A percentile compares a stretch with the other conserved stretches of the same genome.
These are phyloP conservation scores for Xestia xanthographa DNA, from an alignment of 2,888 invertebrate species.

Conservation along the genomic window DNA sequence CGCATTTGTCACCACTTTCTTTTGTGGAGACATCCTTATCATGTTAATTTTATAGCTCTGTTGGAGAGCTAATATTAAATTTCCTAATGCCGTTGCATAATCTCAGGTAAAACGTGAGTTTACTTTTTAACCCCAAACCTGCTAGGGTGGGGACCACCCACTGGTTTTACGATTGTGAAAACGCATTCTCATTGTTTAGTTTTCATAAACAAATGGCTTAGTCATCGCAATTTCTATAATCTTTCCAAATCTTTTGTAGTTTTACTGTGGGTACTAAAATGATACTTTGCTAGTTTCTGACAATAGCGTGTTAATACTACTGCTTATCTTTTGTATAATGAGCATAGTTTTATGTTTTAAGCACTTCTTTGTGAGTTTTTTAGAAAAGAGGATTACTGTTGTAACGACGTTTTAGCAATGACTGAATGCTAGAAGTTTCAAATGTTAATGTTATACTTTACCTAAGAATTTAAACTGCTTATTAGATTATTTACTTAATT, in stretches of 20 bases:
- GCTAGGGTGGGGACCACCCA: constrained; percentile 74
- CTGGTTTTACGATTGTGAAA: constrained; percentile 70
- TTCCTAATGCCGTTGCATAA: constrained; percentile 48
- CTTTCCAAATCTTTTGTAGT: constrained; percentile 66
- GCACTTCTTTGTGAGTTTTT: constrained; percentile 30
- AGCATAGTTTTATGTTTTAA: constrained; percentile 30
- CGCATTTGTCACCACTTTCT: constrained; percentile 46
- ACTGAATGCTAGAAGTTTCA: constrained; percentile 19
- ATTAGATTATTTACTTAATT: background rate
- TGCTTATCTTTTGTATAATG: constrained; percentile 50
- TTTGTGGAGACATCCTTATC: constrained; percentile 34
- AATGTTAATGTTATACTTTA: background rate
- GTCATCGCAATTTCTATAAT: constrained; percentile 79
- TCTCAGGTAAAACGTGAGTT: constrained; percentile 63
- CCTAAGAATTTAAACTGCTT: background rate
- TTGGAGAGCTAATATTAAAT: constrained; percentile 42
- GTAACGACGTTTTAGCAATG: constrained; percentile 43
- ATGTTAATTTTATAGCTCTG: constrained; percentile 47
- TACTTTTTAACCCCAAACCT: constrained; percentile 67
- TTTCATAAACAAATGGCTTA: constrained; percentile 71
- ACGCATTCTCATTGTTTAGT: constrained; percentile 79
- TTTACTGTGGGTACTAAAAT: constrained; percentile 57
- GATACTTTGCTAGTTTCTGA: constrained; percentile 52
- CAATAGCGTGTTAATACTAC: constrained; percentile 54
- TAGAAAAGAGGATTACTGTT: constrained; percentile 32